Conservation (phyloP, 2,888 invertebrate species). For the Metacarcinus magister region DNA sequence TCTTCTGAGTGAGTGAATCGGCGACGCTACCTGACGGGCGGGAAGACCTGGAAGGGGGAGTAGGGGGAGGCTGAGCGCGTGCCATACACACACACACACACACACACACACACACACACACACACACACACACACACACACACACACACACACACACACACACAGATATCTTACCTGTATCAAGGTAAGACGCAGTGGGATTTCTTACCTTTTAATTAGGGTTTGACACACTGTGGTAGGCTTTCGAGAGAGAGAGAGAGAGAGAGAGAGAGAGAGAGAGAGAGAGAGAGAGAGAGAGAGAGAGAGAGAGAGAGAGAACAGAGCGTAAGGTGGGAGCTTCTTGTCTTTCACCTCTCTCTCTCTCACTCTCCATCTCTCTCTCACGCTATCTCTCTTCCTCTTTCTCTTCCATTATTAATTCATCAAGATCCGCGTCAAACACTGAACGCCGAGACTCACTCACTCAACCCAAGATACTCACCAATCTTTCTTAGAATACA, state of each 20-base stretch:
- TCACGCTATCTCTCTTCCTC: not conserved
- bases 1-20: constrained; percentile 61
- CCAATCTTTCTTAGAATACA: not conserved
- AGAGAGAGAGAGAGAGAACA: constrained; percentile 20
- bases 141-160: constrained; percentile 13
- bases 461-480: not conserved
- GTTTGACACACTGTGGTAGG: not conserved
- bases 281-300: constrained; percentile 14
- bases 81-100: constrained; percentile 7
- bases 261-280: not conserved
- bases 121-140: constrained; percentile 48
- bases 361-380: not conserved
- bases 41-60: not conserved
- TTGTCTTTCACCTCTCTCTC: not conserved
- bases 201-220: not conserved
- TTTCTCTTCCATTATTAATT: not conserved
- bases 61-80: not conserved
- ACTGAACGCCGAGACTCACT: not conserved
- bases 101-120: constrained; percentile 48
- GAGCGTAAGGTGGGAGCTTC: not conserved
- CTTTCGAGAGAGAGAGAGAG: constrained; percentile 46
- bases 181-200: not conserved
- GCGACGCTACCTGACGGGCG: constrained; percentile 43
- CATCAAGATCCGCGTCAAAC: not conserved
- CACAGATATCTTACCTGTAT: not conserved